Evolutionary conservation across 2,888 invertebrate species (phyloP), one percentile per base, ranked within the genome.

Genomic region (Cistogaster globosa): DNA sequence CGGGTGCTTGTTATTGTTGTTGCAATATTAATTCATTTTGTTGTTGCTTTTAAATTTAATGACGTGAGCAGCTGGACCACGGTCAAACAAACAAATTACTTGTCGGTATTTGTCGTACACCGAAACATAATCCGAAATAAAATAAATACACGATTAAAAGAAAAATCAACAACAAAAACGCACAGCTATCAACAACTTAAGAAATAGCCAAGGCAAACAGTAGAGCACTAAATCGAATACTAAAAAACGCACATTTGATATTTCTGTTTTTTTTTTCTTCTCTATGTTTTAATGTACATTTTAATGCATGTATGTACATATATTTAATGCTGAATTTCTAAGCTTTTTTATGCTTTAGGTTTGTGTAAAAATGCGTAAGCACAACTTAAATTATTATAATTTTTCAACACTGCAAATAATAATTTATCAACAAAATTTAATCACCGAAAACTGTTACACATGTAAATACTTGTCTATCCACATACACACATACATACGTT

Each of bases 41-140:
- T 42, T 75, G 42, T n/a, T 62, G 16, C 14, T 62, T 42, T 65
- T 48, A 71, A 57, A 65, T 32, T 57, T 45, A 53, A 75, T 60
- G 57, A 51, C 48, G 60, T 58, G 58, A 42, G 71, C 55, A 26
- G 53, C 58, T 84, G 79, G 75, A 84, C 75, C 84, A 69, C 58
- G 74, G 68, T 63, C 62, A 62, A 67, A 74, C 60, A 72, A 45
- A 63, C 38, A 36, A 45, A 26, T 26, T 26, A 26, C 22, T 72
- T 67, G 65, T 53, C 53, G 71, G 55, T 26, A 57, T 53, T 36
- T 83, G 42, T 65, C 36, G 20, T 42, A 60, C 51, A 62, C 42
- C 22, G 45, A 32, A 32, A 82, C 38, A 18, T 12, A 58, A 65
- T 2, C 26, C 58, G 38, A 74, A 67, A 53, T 57, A 18, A 38